Percentiles rank a stretch among this genome's conserved stretches.
Conservation (phyloP, 2,888 invertebrate species). For the Scaptomyza tumidula region DNA sequence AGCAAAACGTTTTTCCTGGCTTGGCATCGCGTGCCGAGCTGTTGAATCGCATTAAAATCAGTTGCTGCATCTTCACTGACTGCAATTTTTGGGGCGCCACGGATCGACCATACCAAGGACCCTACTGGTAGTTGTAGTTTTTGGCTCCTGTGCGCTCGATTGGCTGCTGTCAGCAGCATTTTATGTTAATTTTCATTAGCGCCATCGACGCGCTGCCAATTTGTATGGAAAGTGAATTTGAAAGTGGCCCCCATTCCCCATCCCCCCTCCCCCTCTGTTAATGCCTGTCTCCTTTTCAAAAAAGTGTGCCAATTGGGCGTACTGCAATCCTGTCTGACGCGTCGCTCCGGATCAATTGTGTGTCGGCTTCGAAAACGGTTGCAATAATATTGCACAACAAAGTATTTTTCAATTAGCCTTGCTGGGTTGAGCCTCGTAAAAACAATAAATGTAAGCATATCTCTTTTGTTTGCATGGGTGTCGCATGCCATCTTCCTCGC, state of each 20-base stretch:
- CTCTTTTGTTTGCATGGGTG: conserved; percentile 15
- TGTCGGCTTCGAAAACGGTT: not conserved
- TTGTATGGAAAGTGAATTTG: conserved; percentile 79
- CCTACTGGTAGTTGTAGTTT: conserved; percentile 18
- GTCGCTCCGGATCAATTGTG: conserved; percentile 51
- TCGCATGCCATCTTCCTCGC: conserved; percentile 3
- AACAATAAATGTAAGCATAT: conserved; percentile 72
- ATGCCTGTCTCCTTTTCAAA: not conserved
- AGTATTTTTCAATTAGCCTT: conserved; percentile 78
- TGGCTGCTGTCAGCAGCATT: conserved; percentile 80
- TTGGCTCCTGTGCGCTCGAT: conserved; percentile 69
- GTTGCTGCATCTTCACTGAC: conserved; percentile 80
- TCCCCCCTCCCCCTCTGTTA: not conserved
- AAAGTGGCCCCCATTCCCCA: conserved; percentile 47
- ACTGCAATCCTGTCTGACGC: conserved; percentile 10
- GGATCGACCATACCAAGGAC: conserved; percentile 30
- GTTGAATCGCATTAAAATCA: conserved; percentile 80
- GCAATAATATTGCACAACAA: conserved; percentile 73
- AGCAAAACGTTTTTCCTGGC: conserved; percentile 71
- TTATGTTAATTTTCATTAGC: conserved; percentile 80
- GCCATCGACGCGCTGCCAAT: conserved; percentile 75
- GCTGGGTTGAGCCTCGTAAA: conserved; percentile 65
- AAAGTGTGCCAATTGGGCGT: conserved; percentile 65
- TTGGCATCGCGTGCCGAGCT: conserved; percentile 75
- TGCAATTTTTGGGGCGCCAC: conserved; percentile 60